These are phyloP conservation scores for Elanoides forficatus DNA, from an alignment of 2,113 vertebrate species.

Conservation along the genomic window DNA sequence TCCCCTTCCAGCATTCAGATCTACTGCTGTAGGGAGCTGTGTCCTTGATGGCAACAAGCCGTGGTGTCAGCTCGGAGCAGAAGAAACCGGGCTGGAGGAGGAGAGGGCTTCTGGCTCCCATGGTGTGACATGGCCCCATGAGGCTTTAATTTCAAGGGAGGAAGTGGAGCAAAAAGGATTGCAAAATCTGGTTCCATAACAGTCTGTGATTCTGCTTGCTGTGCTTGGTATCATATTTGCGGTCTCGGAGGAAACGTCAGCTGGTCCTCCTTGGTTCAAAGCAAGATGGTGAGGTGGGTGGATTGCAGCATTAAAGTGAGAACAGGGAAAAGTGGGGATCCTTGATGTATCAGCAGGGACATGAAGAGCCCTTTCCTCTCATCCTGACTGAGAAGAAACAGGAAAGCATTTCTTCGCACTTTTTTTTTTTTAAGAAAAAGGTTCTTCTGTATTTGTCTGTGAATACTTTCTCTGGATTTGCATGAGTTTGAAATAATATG, in stretches of 20 bases:
- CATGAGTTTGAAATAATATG: not conserved
- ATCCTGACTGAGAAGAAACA: not conserved
- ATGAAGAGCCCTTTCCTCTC: not conserved
- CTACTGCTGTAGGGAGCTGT: not conserved
- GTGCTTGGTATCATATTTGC: conserved; percentile 12
- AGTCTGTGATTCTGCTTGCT: not conserved
- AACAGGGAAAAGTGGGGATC: not conserved
- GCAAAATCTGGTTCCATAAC: not conserved
- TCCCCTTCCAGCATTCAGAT: not conserved
- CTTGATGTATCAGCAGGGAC: not conserved
- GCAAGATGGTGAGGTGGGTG: not conserved
- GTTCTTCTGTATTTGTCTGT: not conserved
- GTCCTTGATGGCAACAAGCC: not conserved
- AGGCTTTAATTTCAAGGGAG: conserved; percentile 44
- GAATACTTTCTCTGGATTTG: not conserved
- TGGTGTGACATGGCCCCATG: not conserved
- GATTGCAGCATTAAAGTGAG: not conserved
- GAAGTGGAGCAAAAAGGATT: conserved; percentile 24
- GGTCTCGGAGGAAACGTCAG: not conserved
- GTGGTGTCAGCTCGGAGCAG: not conserved
- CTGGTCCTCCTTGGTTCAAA: not conserved
- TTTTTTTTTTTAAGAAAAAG: not conserved
- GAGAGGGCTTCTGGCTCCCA: not conserved
- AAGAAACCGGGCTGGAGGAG: not conserved
- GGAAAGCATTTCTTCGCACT: not conserved